Base-by-base conservation (phyloP, 2,888 invertebrate genomes). In the Antheraea yamamai region DNA sequence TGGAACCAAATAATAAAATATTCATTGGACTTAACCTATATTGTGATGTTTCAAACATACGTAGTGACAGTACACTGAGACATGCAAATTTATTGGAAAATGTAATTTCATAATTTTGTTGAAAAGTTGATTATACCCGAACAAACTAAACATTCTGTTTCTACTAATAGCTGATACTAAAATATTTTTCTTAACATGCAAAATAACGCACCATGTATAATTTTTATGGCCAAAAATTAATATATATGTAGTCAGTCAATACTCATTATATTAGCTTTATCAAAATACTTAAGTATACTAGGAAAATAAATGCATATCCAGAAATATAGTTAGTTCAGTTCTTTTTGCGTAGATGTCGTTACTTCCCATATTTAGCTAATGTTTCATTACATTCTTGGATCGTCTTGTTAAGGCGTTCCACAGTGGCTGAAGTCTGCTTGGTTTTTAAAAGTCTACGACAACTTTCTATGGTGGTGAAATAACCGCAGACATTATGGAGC, bases 391-490 rank as follows among this genome's bases (percentile, higher is more conserved):
- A 96, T 75, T 96, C 96, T 75, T 92, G 88, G 74, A 98, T 96
- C 73, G 96, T 96, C 82, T 96, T 96, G 78, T 96, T 95, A 76
- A 98, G 95, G 55, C 98, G 95, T 86, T 98, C 97, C 82, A 96
- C 96, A 77, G 97, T 97, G n/a, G 97, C 97, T 8, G 96, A 96
- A 0, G 96, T 96, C 80, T 96, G 96, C 75, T 95, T 95, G 76
- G 95, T 92, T 73, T 94, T 90, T 64, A 97, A 89, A 79, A 94
- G 87, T 35, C 94, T 82, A n/a, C 80, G 82, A 80, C 94, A 94
- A 79, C 90, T 92, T 30, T 82, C 88, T 76, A 92, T 92, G 64
- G 89, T 91, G 3, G 94, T 94, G 81, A 84, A 83, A 80, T 92
- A 93, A 0, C 94, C 94, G 87, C 94, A 94, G 16, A 94, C 94